Conservation (phyloP, 2,888 invertebrate species). For the Tethea ocularis region DNA sequence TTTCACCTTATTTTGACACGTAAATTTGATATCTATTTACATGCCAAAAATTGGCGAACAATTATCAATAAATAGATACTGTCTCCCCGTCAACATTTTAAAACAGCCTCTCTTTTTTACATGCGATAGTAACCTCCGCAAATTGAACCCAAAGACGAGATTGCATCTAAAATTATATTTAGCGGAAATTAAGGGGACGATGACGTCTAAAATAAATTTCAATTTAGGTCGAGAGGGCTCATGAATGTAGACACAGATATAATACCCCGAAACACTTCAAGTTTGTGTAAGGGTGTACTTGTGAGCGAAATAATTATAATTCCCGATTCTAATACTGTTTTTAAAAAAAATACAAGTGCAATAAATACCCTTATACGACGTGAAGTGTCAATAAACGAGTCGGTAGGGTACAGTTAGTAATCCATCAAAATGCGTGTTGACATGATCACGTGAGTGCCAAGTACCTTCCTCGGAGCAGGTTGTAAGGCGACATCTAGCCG, state of each 20-base stretch:
- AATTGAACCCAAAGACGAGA: constrained; percentile 70
- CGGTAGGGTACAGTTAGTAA: constrained; percentile 41
- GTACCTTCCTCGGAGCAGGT: constrained; percentile 44
- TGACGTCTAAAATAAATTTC: constrained; percentile 74
- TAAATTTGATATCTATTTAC: not conserved
- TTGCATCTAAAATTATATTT: constrained; percentile 77
- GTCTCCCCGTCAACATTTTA: constrained; percentile 3
- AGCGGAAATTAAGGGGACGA: constrained; percentile 75
- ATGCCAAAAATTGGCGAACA: not conserved
- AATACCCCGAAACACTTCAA: constrained; percentile 39
- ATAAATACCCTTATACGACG: not conserved
- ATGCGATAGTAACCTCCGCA: constrained; percentile 35
- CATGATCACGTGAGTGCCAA: constrained; percentile 39
- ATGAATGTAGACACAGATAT: constrained; percentile 50
- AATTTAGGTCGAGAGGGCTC: constrained; percentile 68
- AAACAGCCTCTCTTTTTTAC: constrained; percentile 24
- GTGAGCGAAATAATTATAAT: not conserved
- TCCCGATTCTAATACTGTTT: not conserved
- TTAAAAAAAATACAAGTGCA: not conserved
- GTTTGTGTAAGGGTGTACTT: constrained; percentile 29
- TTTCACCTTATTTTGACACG: not conserved
- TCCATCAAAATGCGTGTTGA: constrained; percentile 47
- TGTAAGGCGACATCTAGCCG: constrained; percentile 51
- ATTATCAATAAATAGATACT: not conserved
- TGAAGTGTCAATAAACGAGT: constrained; percentile 24